Base-by-base conservation (phyloP, 2,888 invertebrate genomes). In the Yponomeuta cagnagella region DNA sequence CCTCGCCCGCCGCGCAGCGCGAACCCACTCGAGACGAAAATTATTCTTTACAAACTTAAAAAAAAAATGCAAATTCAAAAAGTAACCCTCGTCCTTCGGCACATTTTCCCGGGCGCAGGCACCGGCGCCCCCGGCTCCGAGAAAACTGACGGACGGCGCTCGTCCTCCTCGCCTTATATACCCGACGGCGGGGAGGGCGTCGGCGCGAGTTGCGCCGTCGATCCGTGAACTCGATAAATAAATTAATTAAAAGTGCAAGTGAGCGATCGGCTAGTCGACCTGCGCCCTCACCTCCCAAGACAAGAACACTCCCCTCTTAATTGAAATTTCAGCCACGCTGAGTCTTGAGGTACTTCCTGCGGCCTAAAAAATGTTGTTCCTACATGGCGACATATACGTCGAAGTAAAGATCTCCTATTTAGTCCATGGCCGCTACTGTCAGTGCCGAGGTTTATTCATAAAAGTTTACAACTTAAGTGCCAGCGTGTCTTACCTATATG, bases 201-300 rank as follows among this genome's bases (percentile, higher is more conserved):
- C 82, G 81, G 82, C 88, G 82, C 89, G 91, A 88, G 88, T 90
- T 89, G 91, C 91, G 89, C 90, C 89, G 91, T 91, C 89, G 90
- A 88, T 87, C 84, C 87, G 87, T 89, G 90, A 86, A 89, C 88
- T 86, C 91, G 85, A 92, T 92, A 92, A 92, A 92, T 93, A 91
- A 92, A 93, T 92, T 92, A 92, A 93, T 93, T 93, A 92, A 91
- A 92, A 92, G 92, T 92, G 91, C 91, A 91, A 92, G 92, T 92
- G 90, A 92, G 88, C 88, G 92, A 92, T 91, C 88, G 88, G 79
- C 80, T 88, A 88, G 78, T 78, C 82, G 78, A 83, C 88, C 87
- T 86, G 85, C 72, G 71, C 73, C 63, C 72, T 33, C 67, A 52
- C 52, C 68, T 68, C 52, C 68, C 12, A 68, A 68, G 48, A 52